phyloP scores from a whole-genome alignment of 2,113 vertebrate species.

The Labrus mixtus region DNA sequence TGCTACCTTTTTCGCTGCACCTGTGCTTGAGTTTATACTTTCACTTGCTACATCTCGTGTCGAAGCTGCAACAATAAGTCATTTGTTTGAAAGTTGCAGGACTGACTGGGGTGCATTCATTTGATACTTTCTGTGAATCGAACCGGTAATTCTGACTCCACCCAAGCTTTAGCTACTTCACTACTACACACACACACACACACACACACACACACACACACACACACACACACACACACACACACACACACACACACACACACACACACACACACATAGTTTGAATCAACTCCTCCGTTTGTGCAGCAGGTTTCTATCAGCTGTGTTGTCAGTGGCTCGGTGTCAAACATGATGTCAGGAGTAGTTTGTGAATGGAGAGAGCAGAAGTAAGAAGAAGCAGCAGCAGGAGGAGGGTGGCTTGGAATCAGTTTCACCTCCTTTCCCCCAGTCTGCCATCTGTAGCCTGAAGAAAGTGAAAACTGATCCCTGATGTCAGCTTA shows the following conservation, averaged over 20 bases:
- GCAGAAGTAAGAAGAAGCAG: not conserved
- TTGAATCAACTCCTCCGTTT: not conserved
- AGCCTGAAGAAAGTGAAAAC: conserved; percentile 55
- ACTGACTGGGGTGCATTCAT: not conserved
- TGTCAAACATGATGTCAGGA: conserved; percentile 47
- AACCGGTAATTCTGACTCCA: conserved; percentile 53
- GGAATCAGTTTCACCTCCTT: conserved; percentile 27
- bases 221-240: too few species aligned
- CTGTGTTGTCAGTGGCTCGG: conserved; percentile 44
- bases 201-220: too few species aligned
- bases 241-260: not conserved
- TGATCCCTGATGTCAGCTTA: conserved; percentile 38
- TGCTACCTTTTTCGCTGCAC: not conserved
- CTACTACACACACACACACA: too few species aligned
- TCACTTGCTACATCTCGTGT: not conserved
- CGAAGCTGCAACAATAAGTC: too few species aligned
- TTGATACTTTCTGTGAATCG: not conserved
- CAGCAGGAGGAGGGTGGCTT: conserved; percentile 17
- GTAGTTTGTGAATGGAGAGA: conserved; percentile 26
- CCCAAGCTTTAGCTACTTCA: conserved; percentile 22
- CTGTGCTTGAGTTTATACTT: not conserved
- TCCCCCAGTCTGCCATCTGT: conserved; percentile 52
- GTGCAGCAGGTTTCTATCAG: conserved; percentile 37
- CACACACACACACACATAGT: not conserved
- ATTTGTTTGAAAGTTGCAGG: not conserved